Conservation (phyloP, 2,797 vertebrate genomes). For the Poecilia gillii region DNA sequence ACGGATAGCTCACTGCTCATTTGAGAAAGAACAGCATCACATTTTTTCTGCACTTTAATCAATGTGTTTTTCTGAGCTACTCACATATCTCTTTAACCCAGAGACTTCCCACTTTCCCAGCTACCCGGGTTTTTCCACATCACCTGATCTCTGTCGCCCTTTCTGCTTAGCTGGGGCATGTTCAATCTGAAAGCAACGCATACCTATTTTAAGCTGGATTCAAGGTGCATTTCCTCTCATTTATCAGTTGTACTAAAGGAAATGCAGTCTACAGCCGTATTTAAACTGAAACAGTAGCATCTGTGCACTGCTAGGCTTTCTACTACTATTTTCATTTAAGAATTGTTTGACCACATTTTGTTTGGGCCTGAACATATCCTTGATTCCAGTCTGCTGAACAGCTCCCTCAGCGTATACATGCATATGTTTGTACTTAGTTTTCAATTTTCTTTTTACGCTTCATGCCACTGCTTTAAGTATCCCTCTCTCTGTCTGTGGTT, state of each 20-base stretch:
- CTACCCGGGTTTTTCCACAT: not conserved
- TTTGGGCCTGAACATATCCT: not conserved
- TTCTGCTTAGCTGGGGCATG: not conserved
- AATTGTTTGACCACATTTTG: not conserved
- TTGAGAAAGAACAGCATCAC: not conserved
- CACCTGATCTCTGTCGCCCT: not conserved
- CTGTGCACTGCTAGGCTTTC: not conserved
- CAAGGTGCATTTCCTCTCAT: not conserved
- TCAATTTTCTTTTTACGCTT: constrained; percentile 6
- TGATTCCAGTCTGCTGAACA: constrained; percentile 4
- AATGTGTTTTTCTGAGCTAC: constrained; percentile 1
- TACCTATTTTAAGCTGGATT: not conserved
- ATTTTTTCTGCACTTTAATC: not conserved
- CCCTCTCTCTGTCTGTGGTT: not conserved
- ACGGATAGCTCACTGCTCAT: not conserved
- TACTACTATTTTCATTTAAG: not conserved
- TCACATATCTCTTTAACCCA: not conserved
- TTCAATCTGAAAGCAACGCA: not conserved
- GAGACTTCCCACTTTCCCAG: not conserved
- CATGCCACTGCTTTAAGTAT: not conserved
- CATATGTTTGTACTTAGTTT: not conserved
- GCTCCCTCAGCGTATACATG: not conserved
- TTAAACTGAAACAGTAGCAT: not conserved
- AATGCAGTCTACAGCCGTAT: not conserved
- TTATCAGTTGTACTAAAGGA: not conserved